Evolutionary conservation across 2,888 invertebrate genomes (phyloP).

Genomic region (Aleiodes alternator): DNA sequence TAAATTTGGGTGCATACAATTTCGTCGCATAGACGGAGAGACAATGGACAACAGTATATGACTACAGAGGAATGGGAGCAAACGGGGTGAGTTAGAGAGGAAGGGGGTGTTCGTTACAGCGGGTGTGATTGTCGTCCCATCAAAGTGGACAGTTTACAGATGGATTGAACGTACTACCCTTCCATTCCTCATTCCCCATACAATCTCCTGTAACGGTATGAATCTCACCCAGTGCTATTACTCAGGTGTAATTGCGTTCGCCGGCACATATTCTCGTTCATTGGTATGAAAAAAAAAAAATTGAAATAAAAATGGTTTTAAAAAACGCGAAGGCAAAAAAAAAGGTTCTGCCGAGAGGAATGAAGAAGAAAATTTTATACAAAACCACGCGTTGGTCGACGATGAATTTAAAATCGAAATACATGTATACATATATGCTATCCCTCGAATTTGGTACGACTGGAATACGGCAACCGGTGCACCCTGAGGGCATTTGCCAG

Average conservation of each 20-base stretch:
- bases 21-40: conserved; percentile 63
- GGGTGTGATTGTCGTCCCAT: conserved; percentile 73
- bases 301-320: conserved; percentile 30
- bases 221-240: conserved; percentile 62
- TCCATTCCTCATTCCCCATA: conserved; percentile 37
- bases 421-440: conserved; percentile 4
- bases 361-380: not conserved
- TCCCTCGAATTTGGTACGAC: conserved; percentile 37
- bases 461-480: conserved; percentile 57
- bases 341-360: conserved; percentile 18
- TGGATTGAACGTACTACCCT: conserved; percentile 67
- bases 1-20: conserved; percentile 67
- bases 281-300: conserved; percentile 56
- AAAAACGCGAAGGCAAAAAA: conserved; percentile 11
- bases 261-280: conserved; percentile 42
- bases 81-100: conserved; percentile 20
- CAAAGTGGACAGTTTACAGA: conserved; percentile 75
- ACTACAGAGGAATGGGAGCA: conserved; percentile 9
- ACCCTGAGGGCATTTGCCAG: conserved; percentile 67
- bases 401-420: conserved; percentile 37
- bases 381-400: conserved; percentile 23
- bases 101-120: conserved; percentile 67
- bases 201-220: conserved; percentile 54
- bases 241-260: conserved; percentile 71
- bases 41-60: conserved; percentile 61